A percentile compares a stretch with the other conserved stretches of the same genome.
These are phyloP conservation scores for Dolichotis patagonum DNA, from an alignment of 2,113 vertebrate genomes.

Conservation along the genomic window DNA sequence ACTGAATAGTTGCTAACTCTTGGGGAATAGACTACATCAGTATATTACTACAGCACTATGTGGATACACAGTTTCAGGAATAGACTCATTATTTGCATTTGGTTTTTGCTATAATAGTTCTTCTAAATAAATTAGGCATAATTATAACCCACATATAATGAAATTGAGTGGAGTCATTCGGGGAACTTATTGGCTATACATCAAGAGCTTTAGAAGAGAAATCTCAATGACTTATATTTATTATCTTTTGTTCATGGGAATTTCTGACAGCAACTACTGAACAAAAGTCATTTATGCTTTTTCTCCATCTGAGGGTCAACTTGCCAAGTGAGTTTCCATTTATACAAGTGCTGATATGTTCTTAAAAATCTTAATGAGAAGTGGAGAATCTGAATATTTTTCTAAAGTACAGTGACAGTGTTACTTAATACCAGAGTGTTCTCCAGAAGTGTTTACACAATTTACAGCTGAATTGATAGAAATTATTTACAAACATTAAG, in stretches of 20 bases:
- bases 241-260: conserved; percentile 55
- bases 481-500: conserved; percentile 52
- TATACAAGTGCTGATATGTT: conserved; percentile 25
- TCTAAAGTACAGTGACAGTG: background rate
- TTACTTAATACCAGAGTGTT: conserved; percentile 37
- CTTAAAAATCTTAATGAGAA: conserved; percentile 18
- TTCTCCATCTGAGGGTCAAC: background rate
- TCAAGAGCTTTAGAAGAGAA: conserved; percentile 49
- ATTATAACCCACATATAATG: conserved; percentile 14
- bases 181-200: conserved; percentile 4
- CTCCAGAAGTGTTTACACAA: background rate
- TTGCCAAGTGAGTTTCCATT: conserved; percentile 44
- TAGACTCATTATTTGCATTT: conserved; percentile 20
- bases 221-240: conserved; percentile 34
- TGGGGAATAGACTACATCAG: background rate
- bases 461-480: conserved; percentile 28
- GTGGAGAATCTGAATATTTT: conserved; percentile 36
- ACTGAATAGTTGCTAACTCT: background rate
- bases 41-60: background rate
- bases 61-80: background rate
- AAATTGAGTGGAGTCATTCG: conserved; percentile 25
- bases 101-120: conserved; percentile 5
- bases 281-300: conserved; percentile 41
- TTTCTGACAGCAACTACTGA: conserved; percentile 35
- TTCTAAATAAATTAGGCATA: conserved; percentile 44